phyloP scores from a whole-genome alignment of 2,797 vertebrate species.

The Serranus cabrilla region DNA sequence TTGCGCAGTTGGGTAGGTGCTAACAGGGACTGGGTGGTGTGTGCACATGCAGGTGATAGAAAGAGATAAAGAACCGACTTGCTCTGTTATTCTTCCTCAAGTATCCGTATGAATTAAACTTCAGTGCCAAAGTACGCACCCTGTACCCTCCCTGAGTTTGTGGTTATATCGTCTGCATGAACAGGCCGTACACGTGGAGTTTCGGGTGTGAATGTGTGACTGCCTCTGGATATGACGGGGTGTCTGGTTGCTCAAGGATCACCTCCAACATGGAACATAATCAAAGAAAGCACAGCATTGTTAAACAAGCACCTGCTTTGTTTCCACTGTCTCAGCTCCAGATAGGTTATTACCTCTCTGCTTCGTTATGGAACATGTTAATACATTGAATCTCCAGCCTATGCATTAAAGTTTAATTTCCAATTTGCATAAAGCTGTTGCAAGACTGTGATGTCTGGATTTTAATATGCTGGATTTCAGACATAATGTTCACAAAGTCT shows the following conservation, averaged over 20 bases:
- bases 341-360: slow-evolving; percentile 14
- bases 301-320: slow-evolving; percentile 36
- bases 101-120: slow-evolving; percentile 58
- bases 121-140: slow-evolving; percentile 32
- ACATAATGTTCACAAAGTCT: slow-evolving; percentile 63
- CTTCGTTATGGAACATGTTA: slow-evolving; percentile 37
- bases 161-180: slow-evolving; percentile 31
- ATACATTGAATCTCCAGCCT: slow-evolving; percentile 34
- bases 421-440: slow-evolving; percentile 60
- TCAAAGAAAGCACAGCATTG: slow-evolving; percentile 30
- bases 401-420: slow-evolving; percentile 65
- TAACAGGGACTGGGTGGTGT: slow-evolving; percentile 60
- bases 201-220: slow-evolving; percentile 39
- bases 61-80: slow-evolving; percentile 70
- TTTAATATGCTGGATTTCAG: slow-evolving; percentile 62
- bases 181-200: slow-evolving; percentile 22
- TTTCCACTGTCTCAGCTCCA: slow-evolving; percentile 10
- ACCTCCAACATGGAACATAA: slow-evolving; percentile 25
- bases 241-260: slow-evolving; percentile 51
- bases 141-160: slow-evolving; percentile 13
- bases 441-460: slow-evolving; percentile 42
- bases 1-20: slow-evolving; percentile 75
- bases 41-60: slow-evolving; percentile 66
- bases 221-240: slow-evolving; percentile 49
- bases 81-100: slow-evolving; percentile 64